phyloP scores from a whole-genome alignment of 2,113 vertebrate genomes.

The Silurus glanis region DNA sequence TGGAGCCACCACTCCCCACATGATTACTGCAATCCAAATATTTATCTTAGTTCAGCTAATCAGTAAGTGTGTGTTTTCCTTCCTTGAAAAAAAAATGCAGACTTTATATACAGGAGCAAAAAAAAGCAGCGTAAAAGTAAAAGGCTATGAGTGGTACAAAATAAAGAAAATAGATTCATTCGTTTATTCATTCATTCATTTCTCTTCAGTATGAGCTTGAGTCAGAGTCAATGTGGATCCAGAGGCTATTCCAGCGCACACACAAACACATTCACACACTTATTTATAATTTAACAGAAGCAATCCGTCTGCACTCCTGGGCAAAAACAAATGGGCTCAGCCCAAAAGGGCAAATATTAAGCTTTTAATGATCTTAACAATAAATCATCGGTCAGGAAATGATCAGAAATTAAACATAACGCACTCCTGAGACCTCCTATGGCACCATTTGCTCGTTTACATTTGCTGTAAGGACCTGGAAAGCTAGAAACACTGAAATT shows the following conservation, averaged over 20 bases:
- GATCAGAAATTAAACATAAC: too few relatives aligned
- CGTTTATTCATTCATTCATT: background rate
- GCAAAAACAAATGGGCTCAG: too few relatives aligned
- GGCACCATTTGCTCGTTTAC: too few relatives aligned
- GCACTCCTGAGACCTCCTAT: too few relatives aligned
- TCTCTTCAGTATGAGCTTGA: background rate
- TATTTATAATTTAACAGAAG: background rate
- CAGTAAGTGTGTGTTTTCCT: background rate
- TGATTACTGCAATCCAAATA: slow-evolving; percentile 4
- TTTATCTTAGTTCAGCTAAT: background rate
- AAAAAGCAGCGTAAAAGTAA: background rate
- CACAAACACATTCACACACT: background rate
- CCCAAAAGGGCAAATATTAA: too few relatives aligned
- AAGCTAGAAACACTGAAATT: too few relatives aligned
- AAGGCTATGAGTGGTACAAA: background rate
- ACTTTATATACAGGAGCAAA: background rate
- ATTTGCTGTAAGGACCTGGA: too few relatives aligned
- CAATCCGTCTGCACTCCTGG: background rate
- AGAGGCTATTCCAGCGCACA: background rate
- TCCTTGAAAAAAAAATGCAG: too few relatives aligned
- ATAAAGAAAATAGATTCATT: background rate
- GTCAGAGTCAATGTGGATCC: background rate
- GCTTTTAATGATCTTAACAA: too few relatives aligned
- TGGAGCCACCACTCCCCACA: too few relatives aligned
- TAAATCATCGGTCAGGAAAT: too few relatives aligned